Evolutionary conservation across 2,797 vertebrate genomes (phyloP), one percentile per base, ranked within the genome.

Genomic region (Philypnodon macrostomus): DNA sequence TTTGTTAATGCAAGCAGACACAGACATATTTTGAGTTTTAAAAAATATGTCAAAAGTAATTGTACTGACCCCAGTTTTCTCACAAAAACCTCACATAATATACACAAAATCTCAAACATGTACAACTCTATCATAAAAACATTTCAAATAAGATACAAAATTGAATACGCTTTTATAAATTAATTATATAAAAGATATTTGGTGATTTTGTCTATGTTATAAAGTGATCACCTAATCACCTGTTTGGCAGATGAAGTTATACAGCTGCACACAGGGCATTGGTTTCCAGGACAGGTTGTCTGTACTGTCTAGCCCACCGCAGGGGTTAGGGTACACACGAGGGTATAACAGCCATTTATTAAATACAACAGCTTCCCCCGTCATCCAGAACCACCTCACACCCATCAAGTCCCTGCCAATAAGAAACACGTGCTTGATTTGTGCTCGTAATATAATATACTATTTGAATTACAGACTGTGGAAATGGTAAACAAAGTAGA

Each of bases 201-300:
- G n/a, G n/a, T n/a, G n/a, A n/a, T n/a, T n/a, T n/a, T 6, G 21
- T 23, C 21, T 23, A 23, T 23, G 21, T 23, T 6, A n/a, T 23
- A 23, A 23, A 23, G 0, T 35, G n/a, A n/a, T n/a, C n/a, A n/a
- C n/a, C n/a, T n/a, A n/a, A n/a, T 4, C 32, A 66, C 51, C 41
- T 59, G 70, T 41, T 2, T 56, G 38, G 23, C 70, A 73, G 31
- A 68, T 47, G 30, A 73, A 73, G 54, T 59, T 58, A 12, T 54
- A 23, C 8, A 0, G 17, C 21, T 42, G 1, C 6, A 9, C 19
- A 24, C 61, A 69, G 1, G 34, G 53, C 33, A 10, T 15, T 11
- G 51, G 11, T 1, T 12, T 8, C 61, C 65, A 69, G n/a, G 24
- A 10, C 36, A 29, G 42, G 42, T 0, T 7, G 27, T 19, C 15